Percentiles rank a stretch among this genome's conserved stretches.
Evolutionary conservation across 2,888 invertebrate species (phyloP).

Genomic region (Thalpophila matura): DNA sequence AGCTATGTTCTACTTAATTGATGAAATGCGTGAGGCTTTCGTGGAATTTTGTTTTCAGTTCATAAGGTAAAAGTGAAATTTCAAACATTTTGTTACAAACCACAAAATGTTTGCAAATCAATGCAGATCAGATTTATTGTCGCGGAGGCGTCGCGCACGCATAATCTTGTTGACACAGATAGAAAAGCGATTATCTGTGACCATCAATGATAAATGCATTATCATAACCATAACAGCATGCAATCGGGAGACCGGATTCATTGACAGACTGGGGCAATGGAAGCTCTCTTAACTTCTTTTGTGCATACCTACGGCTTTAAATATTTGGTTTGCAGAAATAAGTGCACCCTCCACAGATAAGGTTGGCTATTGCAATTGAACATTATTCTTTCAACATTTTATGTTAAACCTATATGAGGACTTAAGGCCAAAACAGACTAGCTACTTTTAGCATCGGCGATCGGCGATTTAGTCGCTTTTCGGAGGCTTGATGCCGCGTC

Average conservation of each 20-base stretch:
- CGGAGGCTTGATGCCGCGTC: too few species aligned
- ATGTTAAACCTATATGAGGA: too few species aligned
- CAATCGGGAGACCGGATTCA: conserved; percentile 35
- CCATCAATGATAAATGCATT: conserved; percentile 40
- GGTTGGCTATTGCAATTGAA: too few species aligned
- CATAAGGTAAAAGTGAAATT: conserved; percentile 52
- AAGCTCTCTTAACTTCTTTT: not conserved
- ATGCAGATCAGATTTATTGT: conserved; percentile 37
- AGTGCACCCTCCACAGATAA: too few species aligned
- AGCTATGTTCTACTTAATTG: conserved; percentile 44
- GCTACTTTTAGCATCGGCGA: too few species aligned
- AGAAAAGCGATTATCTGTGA: conserved; percentile 26
- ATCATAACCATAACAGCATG: conserved; percentile 37
- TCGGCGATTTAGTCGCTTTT: too few species aligned
- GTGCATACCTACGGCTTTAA: too few species aligned
- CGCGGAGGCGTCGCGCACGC: conserved; percentile 58
- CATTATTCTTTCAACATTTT: too few species aligned
- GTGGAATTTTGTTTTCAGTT: conserved; percentile 34
- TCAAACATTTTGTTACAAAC: conserved; percentile 32
- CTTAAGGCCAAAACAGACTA: too few species aligned
- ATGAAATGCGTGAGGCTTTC: conserved; percentile 39
- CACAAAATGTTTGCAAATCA: conserved; percentile 35
- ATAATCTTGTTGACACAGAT: conserved; percentile 62
- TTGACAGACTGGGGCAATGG: conserved; percentile 20
- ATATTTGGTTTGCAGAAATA: too few species aligned